Conservation (phyloP, 2,888 invertebrate genomes). For the Tachystola acroxantha region DNA sequence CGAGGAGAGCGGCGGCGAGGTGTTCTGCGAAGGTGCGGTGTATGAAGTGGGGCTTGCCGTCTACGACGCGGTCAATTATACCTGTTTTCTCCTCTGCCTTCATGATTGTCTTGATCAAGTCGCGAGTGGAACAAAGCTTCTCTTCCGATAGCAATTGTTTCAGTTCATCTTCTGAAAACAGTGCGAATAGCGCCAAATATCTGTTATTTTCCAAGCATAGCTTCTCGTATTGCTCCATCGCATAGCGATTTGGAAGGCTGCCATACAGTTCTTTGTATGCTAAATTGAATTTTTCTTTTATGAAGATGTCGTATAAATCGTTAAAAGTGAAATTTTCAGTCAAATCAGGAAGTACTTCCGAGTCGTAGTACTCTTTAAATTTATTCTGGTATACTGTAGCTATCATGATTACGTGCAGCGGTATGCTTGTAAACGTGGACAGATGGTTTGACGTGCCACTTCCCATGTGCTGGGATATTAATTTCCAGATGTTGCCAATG, state of each 20-base stretch:
- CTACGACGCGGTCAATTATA: neutral
- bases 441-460: neutral
- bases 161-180: neutral
- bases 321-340: neutral
- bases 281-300: neutral
- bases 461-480: neutral
- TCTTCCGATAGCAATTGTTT: neutral
- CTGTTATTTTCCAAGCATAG: neutral
- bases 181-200: neutral
- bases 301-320: neutral
- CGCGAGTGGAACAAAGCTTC: neutral
- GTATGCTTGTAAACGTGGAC: neutral
- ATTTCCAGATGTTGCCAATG: neutral
- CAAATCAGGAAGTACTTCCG: neutral
- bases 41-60: neutral
- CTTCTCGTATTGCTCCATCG: neutral
- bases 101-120: neutral
- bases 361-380: neutral
- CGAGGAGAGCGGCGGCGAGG: neutral
- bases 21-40: slow-evolving; percentile 1
- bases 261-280: neutral
- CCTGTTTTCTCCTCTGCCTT: neutral
- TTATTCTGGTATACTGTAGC: neutral
- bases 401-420: neutral
- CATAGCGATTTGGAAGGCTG: neutral